Base-by-base conservation (phyloP, 2,888 invertebrate species). In the Thumatha senex region DNA sequence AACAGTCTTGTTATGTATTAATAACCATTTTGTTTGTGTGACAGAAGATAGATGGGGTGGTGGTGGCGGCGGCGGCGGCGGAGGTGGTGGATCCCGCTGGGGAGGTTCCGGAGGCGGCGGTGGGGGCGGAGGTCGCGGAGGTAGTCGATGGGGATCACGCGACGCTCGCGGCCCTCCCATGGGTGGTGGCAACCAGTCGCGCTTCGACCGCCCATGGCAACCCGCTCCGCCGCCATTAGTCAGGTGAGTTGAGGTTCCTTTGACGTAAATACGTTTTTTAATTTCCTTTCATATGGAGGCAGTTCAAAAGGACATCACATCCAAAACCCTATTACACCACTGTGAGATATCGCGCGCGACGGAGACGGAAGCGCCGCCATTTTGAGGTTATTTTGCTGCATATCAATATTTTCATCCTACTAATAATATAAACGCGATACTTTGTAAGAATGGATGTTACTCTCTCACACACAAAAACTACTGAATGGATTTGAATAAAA, bases 41-140 rank as follows among this genome's bases (percentile, higher is more conserved):
- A 8, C 70, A 84, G 85, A 83, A 40, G 86, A 86, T 13, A 74
- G 88, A 0, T 87, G 89, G 86, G 76, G 79, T 35, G 80, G 54
- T 1, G 55, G 60, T 0, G 47, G 79, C 38, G 80, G 54, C 1
- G 56, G 60, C 0, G 47, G 48, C 10, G 48, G 52, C 4, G 52
- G 58, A n/a, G 58, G 60, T 0, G 50, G 58, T 8, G 58, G 64
- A 1, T 48, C 51, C 30, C 46, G 51, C 0, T 49, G 61, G 0
- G 51, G 58, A 0, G 60, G 51, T 0, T 48, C 51, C 0, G 59
- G 61, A 2, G 50, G 18, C 18, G 58, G 57, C 0, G 61, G 60
- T 0, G 56, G 75, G 13, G 73, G 70, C 18, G 63, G 72, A 8
- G 73, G 79, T 0, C 76, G 81, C 8, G 75, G 80, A 10, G 80